Percentiles rank a stretch among this genome's conserved stretches.
These are phyloP conservation scores for Mythimna pallens DNA, from an alignment of 2,888 invertebrate species.

Conservation along the genomic window DNA sequence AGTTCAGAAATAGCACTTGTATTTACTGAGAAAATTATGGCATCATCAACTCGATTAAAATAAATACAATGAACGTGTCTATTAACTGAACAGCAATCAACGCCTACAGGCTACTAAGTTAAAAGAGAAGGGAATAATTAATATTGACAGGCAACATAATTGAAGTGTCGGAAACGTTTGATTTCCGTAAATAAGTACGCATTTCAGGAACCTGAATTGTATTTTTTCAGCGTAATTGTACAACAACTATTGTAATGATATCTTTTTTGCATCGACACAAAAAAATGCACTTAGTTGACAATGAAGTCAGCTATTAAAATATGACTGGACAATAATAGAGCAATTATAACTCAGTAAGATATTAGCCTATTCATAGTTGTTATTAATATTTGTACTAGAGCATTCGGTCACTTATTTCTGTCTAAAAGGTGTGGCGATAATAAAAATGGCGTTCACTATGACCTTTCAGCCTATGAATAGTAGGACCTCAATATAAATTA, in stretches of 20 bases:
- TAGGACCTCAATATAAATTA: constrained; percentile 2
- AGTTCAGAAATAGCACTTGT: not conserved
- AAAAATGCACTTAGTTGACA: constrained; percentile 30
- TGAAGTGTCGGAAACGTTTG: constrained; percentile 42
- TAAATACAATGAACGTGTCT: not conserved
- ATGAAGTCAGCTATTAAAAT: constrained; percentile 36
- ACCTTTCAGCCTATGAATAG: constrained; percentile 58
- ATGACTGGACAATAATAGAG: constrained; percentile 25
- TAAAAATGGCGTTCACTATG: constrained; percentile 66
- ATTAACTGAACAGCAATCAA: constrained; percentile 11
- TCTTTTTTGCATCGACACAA: constrained; percentile 17
- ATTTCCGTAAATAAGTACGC: constrained; percentile 48
- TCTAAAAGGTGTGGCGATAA: constrained; percentile 55
- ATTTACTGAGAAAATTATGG: not conserved
- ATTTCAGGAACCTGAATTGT: constrained; percentile 46
- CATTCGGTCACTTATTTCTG: constrained; percentile 66
- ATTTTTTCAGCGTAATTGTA: constrained; percentile 21
- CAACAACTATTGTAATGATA: constrained; percentile 10
- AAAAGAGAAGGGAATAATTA: constrained; percentile 53
- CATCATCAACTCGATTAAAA: not conserved
- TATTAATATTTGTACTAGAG: constrained; percentile 40
- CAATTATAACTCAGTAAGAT: constrained; percentile 26
- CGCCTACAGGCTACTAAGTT: not conserved
- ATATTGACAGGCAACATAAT: constrained; percentile 47
- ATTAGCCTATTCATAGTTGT: constrained; percentile 11